Conservation (phyloP, 2,888 invertebrate species). For the Drosophila monieri region DNA sequence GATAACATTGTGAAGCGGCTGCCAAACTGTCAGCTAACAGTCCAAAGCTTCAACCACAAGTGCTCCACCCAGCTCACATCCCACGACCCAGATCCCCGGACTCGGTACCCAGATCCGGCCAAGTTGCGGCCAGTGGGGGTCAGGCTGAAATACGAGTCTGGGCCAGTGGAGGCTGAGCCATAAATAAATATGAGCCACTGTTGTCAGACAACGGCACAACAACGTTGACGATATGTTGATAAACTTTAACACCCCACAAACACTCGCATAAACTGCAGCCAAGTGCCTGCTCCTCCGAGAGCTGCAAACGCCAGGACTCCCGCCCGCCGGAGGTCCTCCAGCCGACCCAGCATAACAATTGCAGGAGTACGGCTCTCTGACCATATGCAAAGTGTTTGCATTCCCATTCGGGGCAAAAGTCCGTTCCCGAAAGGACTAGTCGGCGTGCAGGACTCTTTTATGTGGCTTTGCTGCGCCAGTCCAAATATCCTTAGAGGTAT, state of each 20-base stretch:
- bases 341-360: constrained; percentile 30
- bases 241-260: constrained; percentile 67
- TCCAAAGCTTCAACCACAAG: constrained; percentile 21
- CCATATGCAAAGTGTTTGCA: constrained; percentile 31
- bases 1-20: constrained; percentile 66
- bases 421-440: constrained; percentile 20
- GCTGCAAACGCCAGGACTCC: constrained; percentile 19
- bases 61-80: constrained; percentile 6
- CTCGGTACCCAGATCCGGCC: constrained; percentile 25
- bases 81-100: constrained; percentile 4
- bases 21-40: constrained; percentile 70
- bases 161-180: constrained; percentile 57
- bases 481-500: constrained; percentile 59
- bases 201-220: constrained; percentile 47
- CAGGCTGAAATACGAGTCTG: constrained; percentile 20
- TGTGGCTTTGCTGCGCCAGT: constrained; percentile 72
- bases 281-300: constrained; percentile 22
- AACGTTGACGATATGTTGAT: constrained; percentile 74
- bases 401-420: constrained; percentile 36
- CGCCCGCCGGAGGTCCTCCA: constrained; percentile 2
- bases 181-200: constrained; percentile 75
- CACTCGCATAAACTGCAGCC: constrained; percentile 30
- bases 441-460: constrained; percentile 60
- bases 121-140: constrained; percentile 62
- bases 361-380: constrained; percentile 18